These are phyloP conservation scores for Epizoanthus fatuus DNA, from an alignment of 92 coral and sea anemone species.

Conservation along the genomic window DNA sequence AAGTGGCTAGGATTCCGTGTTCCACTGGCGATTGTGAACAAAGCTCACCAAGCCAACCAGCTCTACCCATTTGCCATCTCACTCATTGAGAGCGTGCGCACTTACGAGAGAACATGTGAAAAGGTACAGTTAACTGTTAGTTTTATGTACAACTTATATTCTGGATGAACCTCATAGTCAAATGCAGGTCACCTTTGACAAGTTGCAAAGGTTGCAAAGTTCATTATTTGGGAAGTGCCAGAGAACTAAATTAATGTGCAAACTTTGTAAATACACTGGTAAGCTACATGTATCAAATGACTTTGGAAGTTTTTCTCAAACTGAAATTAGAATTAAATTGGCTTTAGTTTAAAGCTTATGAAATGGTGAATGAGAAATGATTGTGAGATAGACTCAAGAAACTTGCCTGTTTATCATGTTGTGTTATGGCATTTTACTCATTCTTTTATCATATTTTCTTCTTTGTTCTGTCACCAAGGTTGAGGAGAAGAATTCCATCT, in stretches of 20 bases:
- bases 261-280: too few relatives aligned
- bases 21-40: conserved; percentile 97
- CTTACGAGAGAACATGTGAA: conserved; percentile 98
- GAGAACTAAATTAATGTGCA: too few relatives aligned
- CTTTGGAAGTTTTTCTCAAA: too few relatives aligned
- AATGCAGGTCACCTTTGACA: too few relatives aligned
- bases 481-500: conserved; percentile 90
- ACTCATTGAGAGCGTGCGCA: conserved; percentile 97
- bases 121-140: conserved; percentile 69
- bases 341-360: too few relatives aligned
- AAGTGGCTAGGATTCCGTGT: conserved; percentile 99
- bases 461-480: conserved; percentile 60
- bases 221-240: too few relatives aligned
- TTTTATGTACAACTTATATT: too few relatives aligned
- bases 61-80: conserved; percentile 99
- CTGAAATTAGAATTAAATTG: too few relatives aligned
- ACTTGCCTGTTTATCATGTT: background rate
- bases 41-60: conserved; percentile 99
- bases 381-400: background rate
- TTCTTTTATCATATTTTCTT: background rate
- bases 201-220: too few relatives aligned
- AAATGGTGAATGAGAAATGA: too few relatives aligned
- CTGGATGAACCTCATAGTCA: too few relatives aligned
- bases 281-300: too few relatives aligned
- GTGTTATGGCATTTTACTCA: background rate